phyloP scores from a whole-genome alignment of 2,888 invertebrate genomes.

The Ochropleura leucogaster region DNA sequence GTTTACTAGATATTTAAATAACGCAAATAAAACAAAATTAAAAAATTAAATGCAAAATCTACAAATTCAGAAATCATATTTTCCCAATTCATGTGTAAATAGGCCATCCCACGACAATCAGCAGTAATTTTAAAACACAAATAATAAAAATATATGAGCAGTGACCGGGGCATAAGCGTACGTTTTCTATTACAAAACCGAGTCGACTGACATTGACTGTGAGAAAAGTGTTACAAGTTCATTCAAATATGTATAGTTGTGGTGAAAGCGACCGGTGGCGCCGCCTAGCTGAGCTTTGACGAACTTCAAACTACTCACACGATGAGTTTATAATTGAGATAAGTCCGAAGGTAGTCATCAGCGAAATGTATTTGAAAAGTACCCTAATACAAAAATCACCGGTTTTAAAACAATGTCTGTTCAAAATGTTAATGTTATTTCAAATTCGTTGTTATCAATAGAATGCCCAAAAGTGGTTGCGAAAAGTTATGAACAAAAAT shows the following conservation, averaged over 20 bases:
- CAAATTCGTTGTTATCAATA: too few relatives aligned
- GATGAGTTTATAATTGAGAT: slow-evolving; percentile 50
- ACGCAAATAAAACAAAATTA: too few relatives aligned
- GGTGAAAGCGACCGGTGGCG: slow-evolving; percentile 73
- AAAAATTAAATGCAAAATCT: too few relatives aligned
- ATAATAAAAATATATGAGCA: slow-evolving; percentile 25
- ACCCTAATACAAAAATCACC: neutral
- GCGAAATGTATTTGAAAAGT: neutral
- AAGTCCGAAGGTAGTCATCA: slow-evolving; percentile 53
- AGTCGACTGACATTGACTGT: slow-evolving; percentile 75
- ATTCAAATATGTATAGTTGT: slow-evolving; percentile 60
- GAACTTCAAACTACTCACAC: slow-evolving; percentile 63
- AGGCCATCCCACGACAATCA: neutral
- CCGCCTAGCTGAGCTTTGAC: slow-evolving; percentile 66
- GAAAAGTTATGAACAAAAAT: neutral
- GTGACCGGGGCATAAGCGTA: slow-evolving; percentile 14
- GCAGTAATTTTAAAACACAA: neutral
- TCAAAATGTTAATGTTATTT: too few relatives aligned
- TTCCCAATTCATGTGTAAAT: neutral
- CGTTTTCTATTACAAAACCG: slow-evolving; percentile 66
- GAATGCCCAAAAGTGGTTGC: neutral
- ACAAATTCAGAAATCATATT: too few relatives aligned
- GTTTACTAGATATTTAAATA: too few relatives aligned
- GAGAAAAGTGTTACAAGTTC: slow-evolving; percentile 77
- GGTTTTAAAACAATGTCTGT: too few relatives aligned